Base-by-base conservation (phyloP, 2,113 vertebrate genomes). In the Nesospiza acunhae region DNA sequence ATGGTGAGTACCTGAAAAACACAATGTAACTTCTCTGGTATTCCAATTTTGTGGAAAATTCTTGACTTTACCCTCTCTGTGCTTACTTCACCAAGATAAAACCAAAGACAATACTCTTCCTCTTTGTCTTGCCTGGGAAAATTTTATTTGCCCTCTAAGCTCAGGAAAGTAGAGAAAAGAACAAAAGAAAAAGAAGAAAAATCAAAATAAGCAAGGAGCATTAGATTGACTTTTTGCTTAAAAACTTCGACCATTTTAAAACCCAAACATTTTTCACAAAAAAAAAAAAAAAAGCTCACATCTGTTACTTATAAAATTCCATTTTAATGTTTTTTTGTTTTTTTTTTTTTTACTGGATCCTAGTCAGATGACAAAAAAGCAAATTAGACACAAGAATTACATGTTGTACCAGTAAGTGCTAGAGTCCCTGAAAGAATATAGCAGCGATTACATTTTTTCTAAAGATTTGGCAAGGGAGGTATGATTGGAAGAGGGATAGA, bases 251-350 rank as follows among this genome's bases (percentile, higher is more conserved):
- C 56, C 31, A 67, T 89, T 90, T 74, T 13, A 88, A 94, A 90
- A 33, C 2, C 6, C 46, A 88, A 80, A 80, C 5, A 72, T 63
- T 90, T 96, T 94, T 88, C 42, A 86, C 30, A 37, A 41, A 90
- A 60, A 63, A 60, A 62, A 78, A 73, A 67, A 67, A 76, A 5
- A 2, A 83, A 84, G 2, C 15, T 52, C 76, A 95, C 86, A 96
- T 95, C 93, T 96, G 89, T 94, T 95, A 89, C 67, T 92, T 92
- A 97, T 95, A 93, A 95, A 95, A 92, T 75, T 67, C 44, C 28
- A 82, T 91, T 94, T 95, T 87, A 94, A 81, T 92, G 68, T 55
- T 7, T 76, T 81, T 85, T 91, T 92, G 68, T 55, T 7, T 76
- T 81, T 85, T 91, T 74, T 77, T 84, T 87, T 87, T 91, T 47